Evolutionary conservation across 1,140 invertebrate species (phyloP).

Genomic region (Diprion similis): DNA sequence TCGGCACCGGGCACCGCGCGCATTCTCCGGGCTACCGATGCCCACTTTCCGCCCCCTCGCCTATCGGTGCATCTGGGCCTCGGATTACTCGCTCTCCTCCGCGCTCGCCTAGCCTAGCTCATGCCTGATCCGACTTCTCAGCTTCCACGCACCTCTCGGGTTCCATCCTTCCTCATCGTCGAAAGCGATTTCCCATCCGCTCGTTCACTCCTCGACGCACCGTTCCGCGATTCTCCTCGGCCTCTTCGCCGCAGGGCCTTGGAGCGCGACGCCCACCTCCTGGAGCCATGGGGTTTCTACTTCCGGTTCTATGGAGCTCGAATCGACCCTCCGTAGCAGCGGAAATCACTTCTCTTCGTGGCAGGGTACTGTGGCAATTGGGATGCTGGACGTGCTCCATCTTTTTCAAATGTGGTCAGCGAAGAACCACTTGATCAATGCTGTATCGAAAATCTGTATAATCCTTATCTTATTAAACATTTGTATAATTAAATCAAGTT

Average conservation of each 20-base stretch:
- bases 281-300: too few species aligned
- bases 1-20: conserved; percentile 37
- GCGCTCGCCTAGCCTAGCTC: conserved; percentile 48
- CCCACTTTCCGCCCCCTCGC: conserved; percentile 18
- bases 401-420: too few species aligned
- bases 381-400: too few species aligned
- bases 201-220: conserved; percentile 24
- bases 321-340: too few species aligned
- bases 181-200: conserved; percentile 9
- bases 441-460: too few species aligned
- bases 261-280: conserved; percentile 6
- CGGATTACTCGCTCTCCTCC: conserved; percentile 34
- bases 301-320: too few species aligned
- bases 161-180: conserved; percentile 26
- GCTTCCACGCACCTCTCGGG: conserved; percentile 29
- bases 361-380: too few species aligned
- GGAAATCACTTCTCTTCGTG: too few species aligned
- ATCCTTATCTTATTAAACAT: too few species aligned
- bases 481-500: too few species aligned
- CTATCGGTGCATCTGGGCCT: conserved; percentile 45
- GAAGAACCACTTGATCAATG: too few species aligned
- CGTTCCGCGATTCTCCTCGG: conserved; percentile 28
- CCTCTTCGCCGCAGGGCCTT: conserved; percentile 7
- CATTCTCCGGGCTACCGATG: conserved; percentile 30
- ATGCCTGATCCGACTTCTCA: conserved; percentile 44